Evolutionary conservation across 2,888 invertebrate species (phyloP).

Genomic region (Argynnis bischoffii): DNA sequence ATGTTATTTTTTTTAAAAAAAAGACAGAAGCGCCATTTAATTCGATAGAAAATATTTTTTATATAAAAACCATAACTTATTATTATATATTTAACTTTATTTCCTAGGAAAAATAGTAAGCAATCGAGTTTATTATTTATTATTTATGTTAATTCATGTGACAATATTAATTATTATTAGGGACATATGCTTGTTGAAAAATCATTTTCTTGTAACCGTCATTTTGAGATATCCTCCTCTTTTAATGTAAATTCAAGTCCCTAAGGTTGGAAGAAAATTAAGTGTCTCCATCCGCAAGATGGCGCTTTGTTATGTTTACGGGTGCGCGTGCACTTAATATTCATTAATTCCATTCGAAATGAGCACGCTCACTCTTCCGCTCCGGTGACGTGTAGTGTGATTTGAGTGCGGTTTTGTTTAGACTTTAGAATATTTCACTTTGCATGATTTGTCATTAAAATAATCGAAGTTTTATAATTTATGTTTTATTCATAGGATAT

Average conservation of each 20-base stretch:
- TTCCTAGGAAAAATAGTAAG: too few species aligned
- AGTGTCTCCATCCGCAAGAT: slow-evolving; percentile 55
- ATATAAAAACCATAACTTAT: too few species aligned
- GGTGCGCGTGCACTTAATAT: slow-evolving; percentile 68
- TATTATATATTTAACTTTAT: too few species aligned
- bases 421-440: slow-evolving; percentile 41
- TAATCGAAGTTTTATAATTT: too few species aligned
- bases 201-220: slow-evolving; percentile 37
- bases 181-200: slow-evolving; percentile 29
- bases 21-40: too few species aligned
- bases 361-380: slow-evolving; percentile 59
- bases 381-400: slow-evolving; percentile 48
- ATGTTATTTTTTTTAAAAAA: too few species aligned
- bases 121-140: too few species aligned
- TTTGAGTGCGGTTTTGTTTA: slow-evolving; percentile 56
- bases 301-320: slow-evolving; percentile 44
- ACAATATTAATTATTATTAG: neutral
- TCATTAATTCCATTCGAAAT: slow-evolving; percentile 67
- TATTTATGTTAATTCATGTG: too few species aligned
- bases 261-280: slow-evolving; percentile 46
- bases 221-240: slow-evolving; percentile 35
- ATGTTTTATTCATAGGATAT: too few species aligned
- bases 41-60: too few species aligned
- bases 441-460: slow-evolving; percentile 10
- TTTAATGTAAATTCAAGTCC: slow-evolving; percentile 42